Percentiles rank a stretch among this genome's conserved stretches.
Conservation (phyloP, 2,113 vertebrate species). For the Edolisoma coerulescens region DNA sequence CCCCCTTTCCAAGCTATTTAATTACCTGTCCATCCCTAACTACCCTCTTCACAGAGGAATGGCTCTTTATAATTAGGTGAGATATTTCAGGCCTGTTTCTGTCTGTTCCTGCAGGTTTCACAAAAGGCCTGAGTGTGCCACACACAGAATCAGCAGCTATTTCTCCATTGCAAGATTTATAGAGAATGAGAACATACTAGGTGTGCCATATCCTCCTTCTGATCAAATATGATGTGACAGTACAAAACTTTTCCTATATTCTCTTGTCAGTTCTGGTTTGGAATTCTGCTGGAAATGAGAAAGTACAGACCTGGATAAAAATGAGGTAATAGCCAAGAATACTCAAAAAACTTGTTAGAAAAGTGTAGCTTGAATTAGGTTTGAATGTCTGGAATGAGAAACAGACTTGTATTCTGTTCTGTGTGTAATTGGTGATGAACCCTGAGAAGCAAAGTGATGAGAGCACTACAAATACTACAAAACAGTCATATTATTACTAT, state of each 20-base stretch:
- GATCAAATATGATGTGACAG: not conserved
- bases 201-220: not conserved
- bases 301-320: not conserved
- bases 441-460: not conserved
- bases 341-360: not conserved
- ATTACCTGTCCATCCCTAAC: not conserved
- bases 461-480: not conserved
- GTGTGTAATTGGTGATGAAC: not conserved
- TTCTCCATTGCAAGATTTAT: not conserved
- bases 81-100: not conserved
- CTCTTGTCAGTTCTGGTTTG: not conserved
- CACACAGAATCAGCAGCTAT: accelerated
- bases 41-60: not conserved
- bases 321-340: not conserved
- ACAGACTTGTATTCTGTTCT: not conserved
- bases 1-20: not conserved
- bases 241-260: not conserved
- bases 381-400: not conserved
- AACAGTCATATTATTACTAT: not conserved
- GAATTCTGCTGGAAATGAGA: not conserved
- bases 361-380: not conserved
- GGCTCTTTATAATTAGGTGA: not conserved
- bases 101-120: not conserved
- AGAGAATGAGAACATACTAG: not conserved
- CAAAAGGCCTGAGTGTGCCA: not conserved